Conservation (phyloP, 2,888 invertebrate species). For the Acanthoscelides obtectus region DNA sequence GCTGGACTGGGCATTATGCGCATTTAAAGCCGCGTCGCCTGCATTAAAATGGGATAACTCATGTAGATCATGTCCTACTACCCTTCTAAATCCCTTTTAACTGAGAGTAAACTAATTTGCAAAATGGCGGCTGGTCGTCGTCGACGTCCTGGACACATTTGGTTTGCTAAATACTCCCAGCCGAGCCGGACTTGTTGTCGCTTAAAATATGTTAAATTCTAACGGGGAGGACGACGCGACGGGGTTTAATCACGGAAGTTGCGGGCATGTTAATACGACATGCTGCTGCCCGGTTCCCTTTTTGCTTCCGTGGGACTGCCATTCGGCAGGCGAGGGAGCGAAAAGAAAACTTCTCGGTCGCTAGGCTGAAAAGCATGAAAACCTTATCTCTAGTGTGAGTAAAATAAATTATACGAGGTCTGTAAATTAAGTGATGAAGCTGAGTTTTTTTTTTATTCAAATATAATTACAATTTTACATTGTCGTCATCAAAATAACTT, state of each 20-base stretch:
- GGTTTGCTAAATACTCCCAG: conserved; percentile 23
- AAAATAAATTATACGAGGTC: too few species aligned
- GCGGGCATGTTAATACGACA: background rate
- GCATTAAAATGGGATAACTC: background rate
- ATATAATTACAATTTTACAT: too few species aligned
- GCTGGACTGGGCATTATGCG: background rate
- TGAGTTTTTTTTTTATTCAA: too few species aligned
- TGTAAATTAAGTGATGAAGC: too few species aligned
- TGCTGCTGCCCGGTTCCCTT: background rate
- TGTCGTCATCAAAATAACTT: too few species aligned
- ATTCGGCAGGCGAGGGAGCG: background rate
- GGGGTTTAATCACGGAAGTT: conserved; percentile 24
- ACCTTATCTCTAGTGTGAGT: too few species aligned
- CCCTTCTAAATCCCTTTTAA: conserved; percentile 21
- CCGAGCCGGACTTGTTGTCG: conserved; percentile 19
- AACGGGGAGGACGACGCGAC: conserved; percentile 16
- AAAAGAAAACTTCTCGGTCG: too few species aligned
- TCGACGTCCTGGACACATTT: conserved; percentile 16
- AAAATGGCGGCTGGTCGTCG: conserved; percentile 18
- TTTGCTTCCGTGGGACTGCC: background rate
- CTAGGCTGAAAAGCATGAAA: too few species aligned
- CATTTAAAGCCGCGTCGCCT: background rate
- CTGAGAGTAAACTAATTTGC: conserved; percentile 28
- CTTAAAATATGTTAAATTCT: conserved; percentile 24
- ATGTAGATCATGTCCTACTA: conserved; percentile 19